These are phyloP conservation scores for Zaprionus ghesquierei DNA, from an alignment of 1,140 invertebrate genomes.

Conservation along the genomic window DNA sequence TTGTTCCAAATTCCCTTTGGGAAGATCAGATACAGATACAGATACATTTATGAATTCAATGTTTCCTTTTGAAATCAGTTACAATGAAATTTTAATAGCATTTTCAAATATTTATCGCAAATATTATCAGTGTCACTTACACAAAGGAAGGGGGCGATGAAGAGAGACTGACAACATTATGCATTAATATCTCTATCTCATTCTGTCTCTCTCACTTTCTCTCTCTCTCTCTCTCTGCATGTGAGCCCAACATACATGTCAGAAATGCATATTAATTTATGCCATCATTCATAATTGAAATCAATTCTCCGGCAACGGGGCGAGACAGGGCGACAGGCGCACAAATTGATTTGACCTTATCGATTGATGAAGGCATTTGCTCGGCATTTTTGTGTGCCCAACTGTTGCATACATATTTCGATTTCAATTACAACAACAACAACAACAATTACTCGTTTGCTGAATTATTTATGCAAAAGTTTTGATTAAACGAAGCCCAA, in stretches of 20 bases:
- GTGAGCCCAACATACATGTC: not conserved
- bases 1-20: not conserved
- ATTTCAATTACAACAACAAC: conserved; percentile 54
- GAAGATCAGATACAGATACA: not conserved
- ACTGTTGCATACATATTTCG: conserved; percentile 13
- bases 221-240: too few relatives aligned
- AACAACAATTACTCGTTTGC: not conserved
- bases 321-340: conserved; percentile 34
- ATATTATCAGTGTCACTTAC: not conserved
- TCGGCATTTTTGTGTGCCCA: conserved; percentile 31
- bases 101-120: not conserved
- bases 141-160: not conserved
- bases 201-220: too few relatives aligned
- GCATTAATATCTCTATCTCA: too few relatives aligned
- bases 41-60: not conserved
- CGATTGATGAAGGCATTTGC: conserved; percentile 61
- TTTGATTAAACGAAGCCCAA: conserved; percentile 41
- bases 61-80: not conserved
- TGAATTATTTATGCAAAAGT: conserved; percentile 38
- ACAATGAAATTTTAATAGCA: not conserved
- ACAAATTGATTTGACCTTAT: conserved; percentile 76
- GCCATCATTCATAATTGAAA: conserved; percentile 69
- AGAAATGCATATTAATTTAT: conserved; percentile 31
- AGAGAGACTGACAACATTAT: not conserved
- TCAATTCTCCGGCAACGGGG: conserved; percentile 54